These are phyloP conservation scores for Protaetia brevitarsis DNA, from an alignment of 1,140 invertebrate species.

Conservation along the genomic window DNA sequence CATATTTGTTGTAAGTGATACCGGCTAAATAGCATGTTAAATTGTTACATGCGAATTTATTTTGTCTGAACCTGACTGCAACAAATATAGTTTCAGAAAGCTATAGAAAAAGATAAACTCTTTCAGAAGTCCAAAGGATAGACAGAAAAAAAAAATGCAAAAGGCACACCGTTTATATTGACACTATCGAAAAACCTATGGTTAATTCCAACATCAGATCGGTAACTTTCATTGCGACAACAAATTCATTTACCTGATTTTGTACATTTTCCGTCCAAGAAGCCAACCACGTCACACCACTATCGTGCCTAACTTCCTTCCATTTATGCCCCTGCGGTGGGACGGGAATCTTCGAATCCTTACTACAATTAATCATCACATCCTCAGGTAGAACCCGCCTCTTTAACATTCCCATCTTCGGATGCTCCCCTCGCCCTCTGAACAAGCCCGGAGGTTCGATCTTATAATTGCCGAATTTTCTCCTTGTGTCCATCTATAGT, in stretches of 20 bases:
- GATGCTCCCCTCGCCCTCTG: slow-evolving; percentile 96
- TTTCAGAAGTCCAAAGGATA: too few relatives aligned
- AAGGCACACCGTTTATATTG: background rate
- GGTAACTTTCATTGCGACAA: too few relatives aligned
- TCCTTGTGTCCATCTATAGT: slow-evolving; percentile 97
- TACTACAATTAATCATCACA: slow-evolving; percentile 97
- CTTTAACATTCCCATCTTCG: slow-evolving; percentile 99
- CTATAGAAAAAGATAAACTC: too few relatives aligned
- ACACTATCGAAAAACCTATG: too few relatives aligned
- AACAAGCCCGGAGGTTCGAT: slow-evolving; percentile 98
- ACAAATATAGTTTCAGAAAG: too few relatives aligned
- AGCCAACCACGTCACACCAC: slow-evolving; percentile 94
- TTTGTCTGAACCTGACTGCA: too few relatives aligned
- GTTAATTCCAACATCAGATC: too few relatives aligned
- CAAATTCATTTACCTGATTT: slow-evolving; percentile 83
- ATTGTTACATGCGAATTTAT: too few relatives aligned
- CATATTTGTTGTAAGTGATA: too few relatives aligned
- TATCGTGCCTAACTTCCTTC: slow-evolving; percentile 97
- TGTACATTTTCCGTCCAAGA: slow-evolving; percentile 99
- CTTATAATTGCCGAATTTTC: slow-evolving; percentile 97
- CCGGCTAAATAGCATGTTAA: too few relatives aligned
- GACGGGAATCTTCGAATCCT: slow-evolving; percentile 81
- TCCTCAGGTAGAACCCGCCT: slow-evolving; percentile 90
- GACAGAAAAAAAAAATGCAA: too few relatives aligned
- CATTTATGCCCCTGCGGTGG: slow-evolving; percentile 88